Conservation (phyloP, 2,113 vertebrate species). For the Brachirus orientalis region DNA sequence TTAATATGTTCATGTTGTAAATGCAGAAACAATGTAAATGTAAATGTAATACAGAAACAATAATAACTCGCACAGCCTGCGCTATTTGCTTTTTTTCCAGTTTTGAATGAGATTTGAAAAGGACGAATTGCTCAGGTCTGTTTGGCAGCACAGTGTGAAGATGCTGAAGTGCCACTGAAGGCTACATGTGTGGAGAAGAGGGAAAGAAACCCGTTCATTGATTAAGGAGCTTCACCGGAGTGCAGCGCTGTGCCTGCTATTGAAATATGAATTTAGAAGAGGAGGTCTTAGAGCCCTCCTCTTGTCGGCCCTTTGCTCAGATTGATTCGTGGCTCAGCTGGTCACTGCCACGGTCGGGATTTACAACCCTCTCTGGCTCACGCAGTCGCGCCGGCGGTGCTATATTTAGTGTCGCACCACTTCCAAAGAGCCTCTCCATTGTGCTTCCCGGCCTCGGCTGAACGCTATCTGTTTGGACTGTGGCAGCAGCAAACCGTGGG, state of each 20-base stretch:
- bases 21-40: too few relatives aligned
- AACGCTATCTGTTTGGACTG: conserved; percentile 54
- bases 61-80: too few relatives aligned
- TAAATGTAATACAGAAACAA: too few relatives aligned
- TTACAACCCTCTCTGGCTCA: conserved; percentile 67
- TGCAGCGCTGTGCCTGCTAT: conserved; percentile 1
- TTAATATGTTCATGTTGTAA: too few relatives aligned
- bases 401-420: conserved; percentile 75
- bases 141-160: conserved; percentile 9
- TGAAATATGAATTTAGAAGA: conserved; percentile 41
- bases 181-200: conserved; percentile 5
- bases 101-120: too few relatives aligned
- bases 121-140: too few relatives aligned
- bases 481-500: conserved; percentile 19
- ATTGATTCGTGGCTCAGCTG: conserved; percentile 67
- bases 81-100: too few relatives aligned
- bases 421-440: conserved; percentile 58
- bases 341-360: conserved; percentile 48
- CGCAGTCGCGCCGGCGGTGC: conserved; percentile 39
- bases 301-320: conserved; percentile 16
- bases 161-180: conserved; percentile 2
- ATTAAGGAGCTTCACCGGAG: conserved; percentile 3
- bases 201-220: conserved; percentile 5
- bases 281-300: conserved; percentile 24
- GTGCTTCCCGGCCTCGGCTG: conserved; percentile 51